A percentile compares a stretch with the other conserved stretches of the same genome.
Evolutionary conservation across 2,888 invertebrate species (phyloP).

Genomic region (Lochmaea capreae): DNA sequence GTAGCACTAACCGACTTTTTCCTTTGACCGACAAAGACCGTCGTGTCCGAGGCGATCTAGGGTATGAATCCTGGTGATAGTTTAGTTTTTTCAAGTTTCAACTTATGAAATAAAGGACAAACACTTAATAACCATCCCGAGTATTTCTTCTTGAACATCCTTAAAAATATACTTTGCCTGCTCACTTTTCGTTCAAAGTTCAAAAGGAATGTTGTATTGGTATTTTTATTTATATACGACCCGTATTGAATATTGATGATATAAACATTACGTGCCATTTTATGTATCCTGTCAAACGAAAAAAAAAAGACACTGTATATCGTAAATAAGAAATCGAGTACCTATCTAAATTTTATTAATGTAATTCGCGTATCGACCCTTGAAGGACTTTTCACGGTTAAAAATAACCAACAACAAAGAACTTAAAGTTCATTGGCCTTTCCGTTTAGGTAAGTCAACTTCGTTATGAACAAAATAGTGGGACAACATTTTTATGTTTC

Average conservation of each 20-base stretch:
- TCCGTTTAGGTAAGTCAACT: constrained; percentile 34
- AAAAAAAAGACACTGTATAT: neutral
- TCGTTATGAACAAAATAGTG: constrained; percentile 37
- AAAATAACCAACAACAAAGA: constrained; percentile 23
- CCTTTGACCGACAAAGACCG: too few relatives aligned
- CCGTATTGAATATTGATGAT: neutral
- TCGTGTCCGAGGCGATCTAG: too few relatives aligned
- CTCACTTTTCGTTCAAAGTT: too few relatives aligned
- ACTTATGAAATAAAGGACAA: too few relatives aligned
- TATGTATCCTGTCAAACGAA: constrained; percentile 2
- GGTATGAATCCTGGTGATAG: too few relatives aligned
- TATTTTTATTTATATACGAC: neutral
- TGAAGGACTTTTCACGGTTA: constrained; percentile 25
- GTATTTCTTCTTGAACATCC: too few relatives aligned
- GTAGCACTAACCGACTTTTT: too few relatives aligned
- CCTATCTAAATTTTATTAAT: neutral
- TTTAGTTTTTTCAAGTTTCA: too few relatives aligned
- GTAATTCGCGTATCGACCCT: constrained; percentile 26
- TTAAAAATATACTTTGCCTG: too few relatives aligned
- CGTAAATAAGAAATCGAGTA: constrained; percentile 1
- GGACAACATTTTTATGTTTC: constrained; percentile 42
- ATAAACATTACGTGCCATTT: constrained; percentile 1
- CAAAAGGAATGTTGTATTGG: too few relatives aligned
- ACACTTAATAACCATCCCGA: too few relatives aligned
- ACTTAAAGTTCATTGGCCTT: constrained; percentile 30